These are phyloP conservation scores for Trissolcus brochymenae DNA, from an alignment of 2,888 invertebrate species.

Conservation along the genomic window DNA sequence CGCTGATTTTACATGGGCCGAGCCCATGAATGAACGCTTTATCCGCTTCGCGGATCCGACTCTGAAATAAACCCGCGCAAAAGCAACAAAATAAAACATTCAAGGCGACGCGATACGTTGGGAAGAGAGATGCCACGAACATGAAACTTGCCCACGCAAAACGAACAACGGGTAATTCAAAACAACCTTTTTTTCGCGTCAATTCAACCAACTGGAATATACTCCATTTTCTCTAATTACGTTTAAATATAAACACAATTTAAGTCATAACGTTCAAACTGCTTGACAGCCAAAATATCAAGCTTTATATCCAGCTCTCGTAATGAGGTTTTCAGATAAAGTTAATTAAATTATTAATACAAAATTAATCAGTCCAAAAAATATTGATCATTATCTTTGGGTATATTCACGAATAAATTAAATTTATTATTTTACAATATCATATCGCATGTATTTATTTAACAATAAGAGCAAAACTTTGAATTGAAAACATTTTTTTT, in stretches of 20 bases:
- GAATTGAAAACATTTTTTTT: constrained; percentile 7
- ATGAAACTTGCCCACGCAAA: constrained; percentile 32
- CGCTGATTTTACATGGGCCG: constrained; percentile 53
- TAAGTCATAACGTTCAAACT: not conserved
- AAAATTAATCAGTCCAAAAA: too few species aligned
- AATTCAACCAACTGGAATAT: constrained; percentile 24
- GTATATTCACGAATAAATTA: not conserved
- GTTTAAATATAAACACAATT: constrained; percentile 29
- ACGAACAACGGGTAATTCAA: constrained; percentile 31
- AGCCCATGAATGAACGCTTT: constrained; percentile 57
- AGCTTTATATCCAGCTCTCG: too few species aligned
- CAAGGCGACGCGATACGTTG: constrained; percentile 47
- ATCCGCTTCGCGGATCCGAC: constrained; percentile 52
- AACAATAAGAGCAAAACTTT: not conserved
- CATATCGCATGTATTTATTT: not conserved
- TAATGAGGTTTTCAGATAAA: too few species aligned
- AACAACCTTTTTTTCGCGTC: constrained; percentile 41
- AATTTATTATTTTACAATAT: not conserved
- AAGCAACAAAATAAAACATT: constrained; percentile 50
- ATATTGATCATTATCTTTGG: not conserved
- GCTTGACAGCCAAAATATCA: not conserved
- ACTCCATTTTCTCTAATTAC: constrained; percentile 29
- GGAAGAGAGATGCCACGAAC: constrained; percentile 45
- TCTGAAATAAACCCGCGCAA: constrained; percentile 55
- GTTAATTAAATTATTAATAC: too few species aligned